Conservation (phyloP, 2,888 invertebrate species). For the Nyleta sp. region DNA sequence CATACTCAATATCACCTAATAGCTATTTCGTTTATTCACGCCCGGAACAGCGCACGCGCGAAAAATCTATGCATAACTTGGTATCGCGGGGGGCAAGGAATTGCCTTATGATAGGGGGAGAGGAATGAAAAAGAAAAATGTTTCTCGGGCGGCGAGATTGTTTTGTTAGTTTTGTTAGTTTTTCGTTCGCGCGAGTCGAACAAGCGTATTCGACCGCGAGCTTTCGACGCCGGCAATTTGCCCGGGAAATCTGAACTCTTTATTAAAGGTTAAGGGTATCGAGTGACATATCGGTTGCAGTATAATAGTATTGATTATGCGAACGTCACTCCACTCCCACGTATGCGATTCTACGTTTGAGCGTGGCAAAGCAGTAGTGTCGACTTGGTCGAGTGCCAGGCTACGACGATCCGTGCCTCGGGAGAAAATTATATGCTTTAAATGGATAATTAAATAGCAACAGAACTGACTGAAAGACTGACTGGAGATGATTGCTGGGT, state of each 20-base stretch:
- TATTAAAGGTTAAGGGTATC: constrained; percentile 41
- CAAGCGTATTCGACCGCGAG: constrained; percentile 8
- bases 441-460: constrained; percentile 83
- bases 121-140: no score
- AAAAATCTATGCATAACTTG: constrained; percentile 73
- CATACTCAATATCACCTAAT: constrained; percentile 80
- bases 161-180: no score
- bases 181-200: background rate
- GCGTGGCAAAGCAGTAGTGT: constrained; percentile 63
- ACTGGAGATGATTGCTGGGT: constrained; percentile 82
- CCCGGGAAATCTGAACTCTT: constrained; percentile 20
- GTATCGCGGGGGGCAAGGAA: constrained; percentile 31
- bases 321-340: constrained; percentile 63
- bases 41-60: constrained; percentile 43
- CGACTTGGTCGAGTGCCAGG: constrained; percentile 66
- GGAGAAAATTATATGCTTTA: constrained; percentile 82
- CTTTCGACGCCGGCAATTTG: constrained; percentile 29
- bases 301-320: constrained; percentile 50
- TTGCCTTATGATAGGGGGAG: background rate
- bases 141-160: constrained; percentile 14
- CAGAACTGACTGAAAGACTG: constrained; percentile 82
- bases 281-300: constrained; percentile 44
- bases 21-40: constrained; percentile 78
- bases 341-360: constrained; percentile 59
- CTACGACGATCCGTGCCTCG: constrained; percentile 67